Base-by-base conservation (phyloP, 2,113 vertebrate species). In the Gallinago jamesoni region DNA sequence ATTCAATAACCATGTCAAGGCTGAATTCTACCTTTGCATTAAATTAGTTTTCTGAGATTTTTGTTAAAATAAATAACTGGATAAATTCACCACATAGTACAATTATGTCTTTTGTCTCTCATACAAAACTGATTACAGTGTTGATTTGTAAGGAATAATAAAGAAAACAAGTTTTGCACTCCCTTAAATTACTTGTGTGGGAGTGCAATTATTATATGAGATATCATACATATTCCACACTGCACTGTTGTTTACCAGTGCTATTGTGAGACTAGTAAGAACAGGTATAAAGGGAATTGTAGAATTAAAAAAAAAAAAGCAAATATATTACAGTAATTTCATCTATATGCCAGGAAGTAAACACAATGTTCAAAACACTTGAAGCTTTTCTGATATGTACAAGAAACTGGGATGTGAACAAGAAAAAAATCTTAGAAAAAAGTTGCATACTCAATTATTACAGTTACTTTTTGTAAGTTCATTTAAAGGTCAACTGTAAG, bases 321-420 rank as follows among this genome's bases (percentile, higher is more conserved):
- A 95, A 94, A 88, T 94, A 56, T 67, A 21, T 57, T 87, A 41
- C 48, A 96, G 89, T n/a, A 80, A 95, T 92, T 96, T 72, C 83
- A 76, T 64, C 62, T 78, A 8, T 14, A 33, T 89, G 60, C 45
- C 80, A 88, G 94, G 48, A 84, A 78, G 62, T 72, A 87, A 66
- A 53, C 23, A 79, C 45, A 52, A n/a, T 64, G 15, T 84, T 93
- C 43, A 83, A 96, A 96, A 84, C 75, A 63, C 15, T 64, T 77
- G 76, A 59, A 35, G 8, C 4, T 75, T 87, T 55, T 78, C 41
- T 83, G 55, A 13, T 57, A 12, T 5, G 15, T 59, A 45, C 25
- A 92, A 80, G 78, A 82, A 86, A 30, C 16, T 25, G 28, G 11
- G 19, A 90, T 2, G 2, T 45, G 30, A 97, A 43, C 64, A 78